Evolutionary conservation across 2,888 invertebrate genomes (phyloP), one percentile per base, ranked within the genome.

Genomic region (Hemicrepidius hirtus): DNA sequence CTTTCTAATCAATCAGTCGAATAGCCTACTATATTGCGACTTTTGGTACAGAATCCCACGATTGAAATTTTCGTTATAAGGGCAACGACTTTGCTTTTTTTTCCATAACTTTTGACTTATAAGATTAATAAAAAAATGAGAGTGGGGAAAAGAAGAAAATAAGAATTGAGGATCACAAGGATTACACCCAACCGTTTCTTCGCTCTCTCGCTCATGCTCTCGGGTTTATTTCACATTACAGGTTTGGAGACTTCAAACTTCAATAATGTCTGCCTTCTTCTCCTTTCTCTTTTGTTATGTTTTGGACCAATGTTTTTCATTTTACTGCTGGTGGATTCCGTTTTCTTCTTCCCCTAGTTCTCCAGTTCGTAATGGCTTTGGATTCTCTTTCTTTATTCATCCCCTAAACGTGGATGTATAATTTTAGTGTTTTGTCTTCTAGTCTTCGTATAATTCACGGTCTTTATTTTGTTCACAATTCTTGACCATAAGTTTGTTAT

Each of bases 381-480:
- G 72, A 72, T 5, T 68, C 21, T 66, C 67, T 63, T 40, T 65
- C 66, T 24, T 62, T 12, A 13, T 46, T 5, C 68, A 74, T 74
- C 62, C 70, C 50, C 44, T 68, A 68, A 10, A 68, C 64, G 12
- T 74, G 69, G 18, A 66, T 65, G 41, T 69, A 74, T 55, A 67
- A 74, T 71, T 12, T 67, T 55, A 73, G 68, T 60, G 60, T 60
- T 60, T 21, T 20, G 41, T 60, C 35, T 57, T 57, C 55, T 16
- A 57, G 41, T 13, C 60, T 60, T 21, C 12, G n/a, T 37, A n/a
- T 59, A 40, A 40, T 40, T 59, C n/a, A n/a, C n/a, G n/a, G n/a
- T n/a, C n/a, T n/a, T n/a, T n/a, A n/a, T n/a, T n/a, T n/a, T n/a
- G n/a, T n/a, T n/a, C n/a, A n/a, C n/a, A n/a, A n/a, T n/a, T n/a